A percentile compares a stretch with the other conserved stretches of the same genome.
phyloP scores from a whole-genome alignment of 37 sponge, comb jelly and placozoan species.

The Ephydatia muelleri region DNA sequence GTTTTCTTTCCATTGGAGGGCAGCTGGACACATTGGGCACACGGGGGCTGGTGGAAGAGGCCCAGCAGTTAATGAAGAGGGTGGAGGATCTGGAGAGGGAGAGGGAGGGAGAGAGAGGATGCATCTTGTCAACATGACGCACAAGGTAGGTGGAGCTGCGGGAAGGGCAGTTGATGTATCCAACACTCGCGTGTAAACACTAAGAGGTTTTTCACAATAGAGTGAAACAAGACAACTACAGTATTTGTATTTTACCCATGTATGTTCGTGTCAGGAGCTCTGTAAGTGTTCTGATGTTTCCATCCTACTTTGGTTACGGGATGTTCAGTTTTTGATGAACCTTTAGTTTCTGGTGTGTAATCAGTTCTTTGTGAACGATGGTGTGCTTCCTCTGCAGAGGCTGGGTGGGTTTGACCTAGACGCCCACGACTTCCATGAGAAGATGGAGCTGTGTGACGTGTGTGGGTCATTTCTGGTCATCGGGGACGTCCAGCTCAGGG shows the following conservation, averaged over 20 bases:
- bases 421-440: too few species aligned
- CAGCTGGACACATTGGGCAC: slow-evolving; percentile 80
- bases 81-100: slow-evolving; percentile 89
- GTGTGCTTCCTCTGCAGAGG: background rate
- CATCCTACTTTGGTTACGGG: background rate
- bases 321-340: background rate
- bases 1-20: background rate
- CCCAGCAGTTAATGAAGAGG: slow-evolving; percentile 75
- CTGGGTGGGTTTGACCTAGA: too few species aligned
- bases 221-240: too few species aligned
- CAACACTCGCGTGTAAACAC: too few species aligned
- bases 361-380: background rate
- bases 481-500: slow-evolving; percentile 86
- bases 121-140: background rate
- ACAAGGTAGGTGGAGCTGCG: background rate
- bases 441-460: slow-evolving; percentile 91
- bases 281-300: too few species aligned
- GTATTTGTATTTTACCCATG: too few species aligned
- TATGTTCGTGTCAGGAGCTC: too few species aligned
- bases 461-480: slow-evolving; percentile 97
- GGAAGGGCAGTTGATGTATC: too few species aligned
- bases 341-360: too few species aligned
- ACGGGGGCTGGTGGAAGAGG: slow-evolving; percentile 85
- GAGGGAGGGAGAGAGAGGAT: slow-evolving; percentile 59
- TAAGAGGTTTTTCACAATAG: too few species aligned